A percentile compares a stretch with the other conserved stretches of the same genome.
Evolutionary conservation across 30 jellyfish, hydroid and myxozoan species (phyloP).

Genomic region (Sanderia malayensis): DNA sequence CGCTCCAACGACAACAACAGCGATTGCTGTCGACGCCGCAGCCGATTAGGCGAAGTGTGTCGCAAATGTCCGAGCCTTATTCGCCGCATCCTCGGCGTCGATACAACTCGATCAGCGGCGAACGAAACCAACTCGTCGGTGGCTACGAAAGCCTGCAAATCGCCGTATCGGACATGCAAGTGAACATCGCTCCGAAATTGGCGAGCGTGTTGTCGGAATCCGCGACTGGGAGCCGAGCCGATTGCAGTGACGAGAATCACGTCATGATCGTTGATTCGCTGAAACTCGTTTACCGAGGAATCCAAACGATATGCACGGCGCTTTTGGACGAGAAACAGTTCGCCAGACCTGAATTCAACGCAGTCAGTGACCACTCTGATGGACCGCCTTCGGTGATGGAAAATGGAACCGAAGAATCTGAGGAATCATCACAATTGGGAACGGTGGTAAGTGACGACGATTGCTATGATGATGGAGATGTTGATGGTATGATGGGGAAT

Average conservation of each 20-base stretch:
- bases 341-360: slow-evolving; percentile 48
- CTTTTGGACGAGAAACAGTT: slow-evolving; percentile 66
- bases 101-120: slow-evolving; percentile 44
- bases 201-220: slow-evolving; percentile 51
- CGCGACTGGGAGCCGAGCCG: slow-evolving; percentile 10
- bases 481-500: slow-evolving; percentile 18
- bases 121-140: slow-evolving; percentile 11
- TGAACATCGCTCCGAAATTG: slow-evolving; percentile 71
- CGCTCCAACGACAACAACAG: neutral
- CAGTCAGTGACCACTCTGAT: too few species aligned
- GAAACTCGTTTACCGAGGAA: slow-evolving; percentile 63
- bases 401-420: too few species aligned
- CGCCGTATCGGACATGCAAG: slow-evolving; percentile 80
- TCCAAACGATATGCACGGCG: slow-evolving; percentile 67
- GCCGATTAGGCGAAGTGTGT: slow-evolving; percentile 47
- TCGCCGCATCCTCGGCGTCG: slow-evolving; percentile 73
- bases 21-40: slow-evolving; percentile 57
- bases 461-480: slow-evolving; percentile 46
- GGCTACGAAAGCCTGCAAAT: slow-evolving; percentile 58
- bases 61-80: slow-evolving; percentile 65
- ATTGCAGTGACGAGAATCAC: slow-evolving; percentile 64
- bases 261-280: slow-evolving; percentile 58
- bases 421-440: too few species aligned
- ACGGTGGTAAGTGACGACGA: too few species aligned
- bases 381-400: too few species aligned